These are phyloP conservation scores for Megalonaias nervosa DNA, from an alignment of 1,140 invertebrate species.

Conservation along the genomic window DNA sequence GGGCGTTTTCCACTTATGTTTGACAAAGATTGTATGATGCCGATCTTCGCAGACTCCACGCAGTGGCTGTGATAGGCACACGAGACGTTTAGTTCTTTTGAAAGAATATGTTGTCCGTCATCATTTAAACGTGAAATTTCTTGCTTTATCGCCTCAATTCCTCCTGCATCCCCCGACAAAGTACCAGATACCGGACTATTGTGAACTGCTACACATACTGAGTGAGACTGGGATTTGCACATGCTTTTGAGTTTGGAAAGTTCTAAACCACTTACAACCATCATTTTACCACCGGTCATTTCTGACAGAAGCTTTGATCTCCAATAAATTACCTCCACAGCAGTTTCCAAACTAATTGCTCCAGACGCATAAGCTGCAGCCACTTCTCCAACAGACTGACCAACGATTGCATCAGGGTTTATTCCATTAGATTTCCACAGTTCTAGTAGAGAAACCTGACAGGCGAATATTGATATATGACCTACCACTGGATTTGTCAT, in stretches of 20 bases:
- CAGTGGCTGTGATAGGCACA: constrained; percentile 45
- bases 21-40: constrained; percentile 8
- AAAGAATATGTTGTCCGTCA: constrained; percentile 3
- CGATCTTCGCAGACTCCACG: constrained; percentile 18
- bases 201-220: constrained; percentile 29
- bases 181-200: constrained; percentile 38
- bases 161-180: constrained; percentile 31
- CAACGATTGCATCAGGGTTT: constrained; percentile 27
- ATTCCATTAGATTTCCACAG: constrained; percentile 36
- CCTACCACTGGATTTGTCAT: constrained; percentile 35
- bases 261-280: constrained; percentile 29
- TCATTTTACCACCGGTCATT: constrained; percentile 34
- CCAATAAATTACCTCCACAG: constrained; percentile 39
- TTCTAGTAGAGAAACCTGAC: constrained; percentile 34
- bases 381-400: constrained; percentile 49
- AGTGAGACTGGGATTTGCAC: not conserved
- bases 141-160: constrained; percentile 9
- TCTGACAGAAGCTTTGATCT: constrained; percentile 27
- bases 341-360: constrained; percentile 22
- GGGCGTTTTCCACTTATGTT: not conserved
- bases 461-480: constrained; percentile 42
- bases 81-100: constrained; percentile 16
- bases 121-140: not conserved
- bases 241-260: constrained; percentile 18
- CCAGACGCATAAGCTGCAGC: constrained; percentile 43